Evolutionary conservation across 2,797 vertebrate genomes (phyloP).

Genomic region (Capromys pilorides): DNA sequence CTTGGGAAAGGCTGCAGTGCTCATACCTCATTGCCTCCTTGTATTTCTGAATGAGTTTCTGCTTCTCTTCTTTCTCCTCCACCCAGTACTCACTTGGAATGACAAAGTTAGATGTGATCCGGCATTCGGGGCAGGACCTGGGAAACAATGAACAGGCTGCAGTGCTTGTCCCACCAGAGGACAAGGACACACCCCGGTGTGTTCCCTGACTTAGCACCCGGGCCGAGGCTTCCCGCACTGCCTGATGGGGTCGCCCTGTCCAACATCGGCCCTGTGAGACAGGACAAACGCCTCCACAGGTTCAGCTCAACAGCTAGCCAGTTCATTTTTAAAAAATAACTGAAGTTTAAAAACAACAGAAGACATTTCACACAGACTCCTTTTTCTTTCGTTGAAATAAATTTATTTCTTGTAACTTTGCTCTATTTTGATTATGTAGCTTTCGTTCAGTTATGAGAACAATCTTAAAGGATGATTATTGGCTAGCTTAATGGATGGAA

Average conservation of each 20-base stretch:
- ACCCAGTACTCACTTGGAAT: slow-evolving; percentile 99
- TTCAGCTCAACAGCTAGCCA: slow-evolving; percentile 73
- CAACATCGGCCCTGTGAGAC: slow-evolving; percentile 34
- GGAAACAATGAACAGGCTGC: slow-evolving; percentile 84
- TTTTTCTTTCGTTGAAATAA: slow-evolving; percentile 87
- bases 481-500: slow-evolving; percentile 79
- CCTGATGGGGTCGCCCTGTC: slow-evolving; percentile 43
- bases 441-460: slow-evolving; percentile 83
- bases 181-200: slow-evolving; percentile 70
- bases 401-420: slow-evolving; percentile 86
- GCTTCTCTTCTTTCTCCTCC: slow-evolving; percentile 98
- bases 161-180: slow-evolving; percentile 79
- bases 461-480: slow-evolving; percentile 81
- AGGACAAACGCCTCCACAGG: slow-evolving; percentile 60
- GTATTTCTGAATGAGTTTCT: slow-evolving; percentile 99
- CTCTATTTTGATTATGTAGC: slow-evolving; percentile 80
- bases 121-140: slow-evolving; percentile 99
- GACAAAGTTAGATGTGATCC: slow-evolving; percentile 99
- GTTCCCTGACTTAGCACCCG: slow-evolving; percentile 53
- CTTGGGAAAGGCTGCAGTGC: slow-evolving; percentile 77
- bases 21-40: slow-evolving; percentile 99
- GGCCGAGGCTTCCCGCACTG: background rate
- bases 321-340: slow-evolving; percentile 40
- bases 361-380: slow-evolving; percentile 88
- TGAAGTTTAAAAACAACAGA: slow-evolving; percentile 66